A percentile compares a stretch with the other conserved stretches of the same genome.
These are phyloP conservation scores for Apocrypta bakeri DNA, from an alignment of 1,140 invertebrate genomes.

Conservation along the genomic window DNA sequence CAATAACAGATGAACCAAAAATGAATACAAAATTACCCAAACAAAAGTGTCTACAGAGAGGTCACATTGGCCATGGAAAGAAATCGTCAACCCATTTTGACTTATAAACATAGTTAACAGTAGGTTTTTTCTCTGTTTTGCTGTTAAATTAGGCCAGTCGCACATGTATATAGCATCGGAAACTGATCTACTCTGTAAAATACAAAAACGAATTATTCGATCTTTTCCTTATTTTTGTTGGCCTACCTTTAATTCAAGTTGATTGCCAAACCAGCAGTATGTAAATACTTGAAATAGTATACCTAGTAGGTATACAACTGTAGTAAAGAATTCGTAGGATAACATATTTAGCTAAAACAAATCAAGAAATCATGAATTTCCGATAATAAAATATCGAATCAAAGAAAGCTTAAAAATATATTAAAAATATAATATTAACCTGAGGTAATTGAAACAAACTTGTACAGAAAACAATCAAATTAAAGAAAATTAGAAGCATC, in stretches of 20 bases:
- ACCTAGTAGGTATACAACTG: constrained; percentile 12
- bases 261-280: constrained; percentile 32
- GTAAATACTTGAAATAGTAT: neutral
- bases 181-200: neutral
- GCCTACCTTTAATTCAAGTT: constrained; percentile 50
- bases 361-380: neutral
- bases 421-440: neutral
- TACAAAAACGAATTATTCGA: no score
- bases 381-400: neutral
- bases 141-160: neutral
- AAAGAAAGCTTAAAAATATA: no score
- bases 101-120: neutral
- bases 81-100: neutral
- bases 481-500: neutral
- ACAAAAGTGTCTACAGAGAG: constrained; percentile 16
- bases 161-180: neutral
- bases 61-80: neutral
- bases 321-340: constrained; percentile 52
- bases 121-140: neutral
- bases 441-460: neutral
- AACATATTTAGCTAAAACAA: constrained; percentile 51
- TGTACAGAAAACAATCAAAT: neutral
- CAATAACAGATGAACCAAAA: no score
- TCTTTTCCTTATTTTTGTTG: no score
- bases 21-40: constrained; percentile 24